phyloP scores from a whole-genome alignment of 2,113 vertebrate species.

The Thermophis baileyi region DNA sequence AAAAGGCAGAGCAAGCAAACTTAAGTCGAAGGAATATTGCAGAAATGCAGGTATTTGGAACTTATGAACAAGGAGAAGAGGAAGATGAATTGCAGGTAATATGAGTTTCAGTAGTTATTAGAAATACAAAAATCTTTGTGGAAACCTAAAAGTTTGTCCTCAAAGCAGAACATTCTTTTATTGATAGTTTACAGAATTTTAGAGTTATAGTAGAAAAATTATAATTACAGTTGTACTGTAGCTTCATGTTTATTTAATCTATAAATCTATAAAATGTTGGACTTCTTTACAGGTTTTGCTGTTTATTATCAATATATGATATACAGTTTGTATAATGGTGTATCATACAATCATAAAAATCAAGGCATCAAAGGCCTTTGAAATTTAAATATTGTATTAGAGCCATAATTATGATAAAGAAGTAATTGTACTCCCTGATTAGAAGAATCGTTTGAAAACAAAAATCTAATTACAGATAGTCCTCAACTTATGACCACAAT shows the following conservation, averaged over 20 bases:
- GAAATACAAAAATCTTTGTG: neutral
- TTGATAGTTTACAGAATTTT: neutral
- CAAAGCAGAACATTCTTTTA: neutral
- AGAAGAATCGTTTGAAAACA: neutral
- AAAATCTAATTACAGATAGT: neutral
- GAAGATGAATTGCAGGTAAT: conserved; percentile 79
- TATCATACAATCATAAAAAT: neutral
- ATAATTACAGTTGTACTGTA: neutral
- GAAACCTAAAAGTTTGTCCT: neutral
- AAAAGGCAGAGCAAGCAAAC: conserved; percentile 83
- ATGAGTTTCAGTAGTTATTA: neutral
- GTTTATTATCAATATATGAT: neutral
- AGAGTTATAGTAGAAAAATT: neutral
- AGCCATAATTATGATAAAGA: neutral
- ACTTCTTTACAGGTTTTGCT: neutral
- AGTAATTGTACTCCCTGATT: neutral
- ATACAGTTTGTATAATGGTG: neutral
- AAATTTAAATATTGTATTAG: neutral
- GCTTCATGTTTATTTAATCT: neutral
- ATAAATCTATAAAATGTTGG: neutral
- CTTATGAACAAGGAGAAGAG: conserved; percentile 82
- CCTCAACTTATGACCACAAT: neutral
- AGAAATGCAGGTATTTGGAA: conserved; percentile 85
- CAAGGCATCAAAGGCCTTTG: neutral
- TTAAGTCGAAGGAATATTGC: conserved; percentile 84